Base-by-base conservation (phyloP, 92 coral and sea anemone species). In the Umimayanthus chanpuru region DNA sequence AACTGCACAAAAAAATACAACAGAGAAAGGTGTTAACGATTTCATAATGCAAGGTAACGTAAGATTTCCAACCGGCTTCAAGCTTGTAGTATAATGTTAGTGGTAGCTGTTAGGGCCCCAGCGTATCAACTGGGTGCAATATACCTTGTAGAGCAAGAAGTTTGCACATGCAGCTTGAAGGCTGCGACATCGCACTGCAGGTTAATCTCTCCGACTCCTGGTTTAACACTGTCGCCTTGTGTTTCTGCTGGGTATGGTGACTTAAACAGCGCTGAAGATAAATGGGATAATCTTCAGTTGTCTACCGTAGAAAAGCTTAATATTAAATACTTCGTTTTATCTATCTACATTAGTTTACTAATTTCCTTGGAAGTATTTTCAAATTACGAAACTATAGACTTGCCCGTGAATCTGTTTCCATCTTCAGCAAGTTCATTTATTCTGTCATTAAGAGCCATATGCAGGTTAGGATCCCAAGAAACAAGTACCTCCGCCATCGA, bases 381-480 rank as follows among this genome's bases (percentile, higher is more conserved):
- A 78, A 78, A 25, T 1, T 26, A 10, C 3, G 5, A 4, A 15
- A 53, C 53, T 70, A 29, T 65, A 28, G 67, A 53, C 89, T 64
- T 78, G 95, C 99, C 91, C 90, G 85, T 90, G 56, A 96, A 67
- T 36, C 81, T 90, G 55, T 80, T 73, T 41, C 86, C 91, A 91
- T 97, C 97, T 41, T 97, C 90, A 32, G 92, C 92, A 85, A 96
- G 92, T 85, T 96, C 98, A 64, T 83, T 92, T 77, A 97, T 75
- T 87, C 99, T 93, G 80, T 97, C 99, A 89, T 97, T 89, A 32
- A 97, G 89, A 21, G 98, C 99, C 99, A 97, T 97, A 82, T 97
- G 99, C 32, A 93, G 76, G 28, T 93, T 91, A 6, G 96, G 93
- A 67, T 92, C 92, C 99, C 99, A 97, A n/a, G 88, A 86, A 50